phyloP scores from a whole-genome alignment of 2,888 invertebrate species.

The Melipona beecheii region DNA sequence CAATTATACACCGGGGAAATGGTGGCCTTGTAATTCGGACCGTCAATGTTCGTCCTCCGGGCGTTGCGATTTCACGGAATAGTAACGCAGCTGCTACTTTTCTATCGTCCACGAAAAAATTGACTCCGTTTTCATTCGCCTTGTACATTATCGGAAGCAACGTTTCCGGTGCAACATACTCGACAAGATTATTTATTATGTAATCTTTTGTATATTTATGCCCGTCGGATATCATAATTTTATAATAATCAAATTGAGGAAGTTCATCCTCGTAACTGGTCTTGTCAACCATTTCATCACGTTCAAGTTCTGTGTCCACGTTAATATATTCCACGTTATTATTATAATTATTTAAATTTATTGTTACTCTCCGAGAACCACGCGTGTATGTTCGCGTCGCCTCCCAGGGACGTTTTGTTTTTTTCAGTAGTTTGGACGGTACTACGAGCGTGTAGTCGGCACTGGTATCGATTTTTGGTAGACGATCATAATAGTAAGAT shows the following conservation, averaged over 20 bases:
- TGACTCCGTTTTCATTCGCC: slow-evolving; percentile 87
- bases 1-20: slow-evolving; percentile 85
- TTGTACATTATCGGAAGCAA: slow-evolving; percentile 88
- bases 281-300: no score
- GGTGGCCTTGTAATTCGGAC: slow-evolving; percentile 84
- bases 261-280: no score
- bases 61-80: slow-evolving; percentile 88
- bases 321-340: no score
- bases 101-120: slow-evolving; percentile 92
- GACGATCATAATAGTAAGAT: no score
- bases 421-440: no score
- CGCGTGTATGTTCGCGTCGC: no score
- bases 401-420: rapidly evolving
- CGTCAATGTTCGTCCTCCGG: slow-evolving; percentile 89
- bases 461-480: no score
- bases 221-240: slow-evolving; percentile 87
- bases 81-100: slow-evolving; percentile 90
- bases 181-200: slow-evolving; percentile 87
- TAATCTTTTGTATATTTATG: slow-evolving; percentile 90
- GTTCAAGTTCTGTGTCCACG: no score
- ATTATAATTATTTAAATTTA: no score
- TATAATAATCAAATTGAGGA: not conserved
- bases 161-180: slow-evolving; percentile 88
- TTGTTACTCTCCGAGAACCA: no score
- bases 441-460: no score